Evolutionary conservation across 2,888 invertebrate genomes (phyloP).

Genomic region (Eristalinus sepulchralis): DNA sequence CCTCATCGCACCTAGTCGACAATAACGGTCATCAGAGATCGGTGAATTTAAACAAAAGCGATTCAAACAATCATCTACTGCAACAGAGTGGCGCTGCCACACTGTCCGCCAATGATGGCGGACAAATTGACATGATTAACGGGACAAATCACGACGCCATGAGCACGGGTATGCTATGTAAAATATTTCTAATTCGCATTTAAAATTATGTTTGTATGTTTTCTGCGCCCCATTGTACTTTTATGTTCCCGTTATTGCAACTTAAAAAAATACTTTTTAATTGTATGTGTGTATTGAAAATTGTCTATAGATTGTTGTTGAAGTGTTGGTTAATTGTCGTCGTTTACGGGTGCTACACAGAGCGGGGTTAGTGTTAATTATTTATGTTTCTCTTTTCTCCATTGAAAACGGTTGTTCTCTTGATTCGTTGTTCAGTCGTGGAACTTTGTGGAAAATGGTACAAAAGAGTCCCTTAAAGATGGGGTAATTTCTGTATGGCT

Average conservation of each 20-base stretch:
- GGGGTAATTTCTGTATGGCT: neutral
- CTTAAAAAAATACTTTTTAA: slow-evolving; percentile 7
- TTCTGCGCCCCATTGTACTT: neutral
- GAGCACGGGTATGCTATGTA: slow-evolving; percentile 64
- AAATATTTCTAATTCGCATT: slow-evolving; percentile 13
- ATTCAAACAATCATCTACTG: slow-evolving; percentile 72
- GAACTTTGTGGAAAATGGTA: neutral
- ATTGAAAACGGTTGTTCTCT: neutral
- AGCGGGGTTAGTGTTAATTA: slow-evolving; percentile 22
- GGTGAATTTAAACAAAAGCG: slow-evolving; percentile 73
- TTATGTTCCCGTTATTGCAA: slow-evolving; percentile 3
- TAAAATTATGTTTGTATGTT: slow-evolving; percentile 49
- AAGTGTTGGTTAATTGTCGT: slow-evolving; percentile 61
- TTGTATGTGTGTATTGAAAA: neutral
- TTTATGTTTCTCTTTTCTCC: neutral
- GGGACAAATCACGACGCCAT: slow-evolving; percentile 68
- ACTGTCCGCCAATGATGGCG: slow-evolving; percentile 30
- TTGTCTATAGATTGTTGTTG: slow-evolving; percentile 39
- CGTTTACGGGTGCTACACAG: slow-evolving; percentile 52
- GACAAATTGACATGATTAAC: slow-evolving; percentile 69
- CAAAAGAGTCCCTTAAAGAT: neutral
- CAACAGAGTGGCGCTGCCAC: slow-evolving; percentile 67
- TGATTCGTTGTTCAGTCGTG: neutral
- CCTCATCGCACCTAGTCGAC: slow-evolving; percentile 79
- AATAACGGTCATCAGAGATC: slow-evolving; percentile 75